Evolutionary conservation across 2,113 vertebrate genomes (phyloP).

Genomic region (Aplodontia rufa): DNA sequence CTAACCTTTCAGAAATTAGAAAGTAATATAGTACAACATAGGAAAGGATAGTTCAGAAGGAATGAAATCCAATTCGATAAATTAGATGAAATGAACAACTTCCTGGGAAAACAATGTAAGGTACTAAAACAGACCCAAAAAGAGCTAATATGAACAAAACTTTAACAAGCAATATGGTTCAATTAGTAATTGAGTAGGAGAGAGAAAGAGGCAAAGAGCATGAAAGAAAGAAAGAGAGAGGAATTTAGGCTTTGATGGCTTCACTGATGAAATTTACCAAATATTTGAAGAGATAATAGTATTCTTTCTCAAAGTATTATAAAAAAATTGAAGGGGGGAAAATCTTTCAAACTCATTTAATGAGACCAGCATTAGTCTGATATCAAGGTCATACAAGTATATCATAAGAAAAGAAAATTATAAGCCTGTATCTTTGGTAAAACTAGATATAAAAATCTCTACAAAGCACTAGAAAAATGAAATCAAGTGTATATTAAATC

Average conservation of each 20-base stretch:
- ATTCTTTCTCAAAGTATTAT: not conserved
- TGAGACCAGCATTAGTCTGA: too few relatives aligned
- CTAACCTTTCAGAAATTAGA: not conserved
- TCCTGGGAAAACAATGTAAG: not conserved
- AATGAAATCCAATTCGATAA: not conserved
- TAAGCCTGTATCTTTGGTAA: too few relatives aligned
- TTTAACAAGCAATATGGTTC: not conserved
- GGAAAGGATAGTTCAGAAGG: not conserved
- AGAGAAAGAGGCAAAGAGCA: too few relatives aligned
- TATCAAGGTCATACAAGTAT: too few relatives aligned
- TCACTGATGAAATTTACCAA: not conserved
- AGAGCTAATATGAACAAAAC: not conserved
- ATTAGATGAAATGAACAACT: not conserved
- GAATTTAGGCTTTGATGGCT: not conserved
- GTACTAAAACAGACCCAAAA: not conserved
- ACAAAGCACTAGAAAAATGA: not conserved
- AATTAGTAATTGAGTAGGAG: not conserved
- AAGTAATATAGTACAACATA: too few relatives aligned
- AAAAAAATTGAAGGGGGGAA: not conserved
- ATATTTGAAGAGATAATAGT: not conserved
- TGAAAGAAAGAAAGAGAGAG: not conserved
- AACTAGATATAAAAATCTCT: not conserved
- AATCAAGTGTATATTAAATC: not conserved
- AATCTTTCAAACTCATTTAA: not conserved
- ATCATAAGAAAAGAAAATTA: too few relatives aligned